These are phyloP conservation scores for Cynopterus brachyotis DNA, from an alignment of 2,113 vertebrate species.

Conservation along the genomic window DNA sequence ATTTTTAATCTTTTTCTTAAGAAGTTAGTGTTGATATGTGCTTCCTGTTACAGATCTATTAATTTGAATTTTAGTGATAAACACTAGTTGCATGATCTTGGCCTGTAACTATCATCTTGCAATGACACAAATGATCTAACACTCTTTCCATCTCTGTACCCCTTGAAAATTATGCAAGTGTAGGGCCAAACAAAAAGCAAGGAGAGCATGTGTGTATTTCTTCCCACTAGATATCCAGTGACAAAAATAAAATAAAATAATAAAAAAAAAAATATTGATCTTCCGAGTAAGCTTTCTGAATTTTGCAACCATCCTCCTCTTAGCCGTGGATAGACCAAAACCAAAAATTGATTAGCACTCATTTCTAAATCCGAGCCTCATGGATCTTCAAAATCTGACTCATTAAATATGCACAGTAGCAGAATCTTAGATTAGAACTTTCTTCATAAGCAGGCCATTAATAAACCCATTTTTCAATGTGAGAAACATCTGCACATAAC, in stretches of 20 bases:
- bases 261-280: constrained; percentile 71
- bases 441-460: constrained; percentile 65
- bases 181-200: constrained; percentile 23
- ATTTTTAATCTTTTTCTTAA: neutral
- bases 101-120: neutral
- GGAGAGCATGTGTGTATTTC: neutral
- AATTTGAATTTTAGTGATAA: neutral
- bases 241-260: constrained; percentile 76
- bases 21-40: neutral
- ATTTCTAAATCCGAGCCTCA: constrained; percentile 59
- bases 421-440: constrained; percentile 76
- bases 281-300: constrained; percentile 67
- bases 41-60: neutral
- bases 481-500: neutral
- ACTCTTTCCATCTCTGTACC: neutral
- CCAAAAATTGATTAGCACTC: constrained; percentile 73
- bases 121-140: neutral
- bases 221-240: neutral
- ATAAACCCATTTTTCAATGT: constrained; percentile 77
- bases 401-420: constrained; percentile 79
- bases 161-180: constrained; percentile 14
- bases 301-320: constrained; percentile 65
- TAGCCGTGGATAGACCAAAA: constrained; percentile 32
- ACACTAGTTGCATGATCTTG: accelerated
- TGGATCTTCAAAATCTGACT: constrained; percentile 71